A percentile compares a stretch with the other conserved stretches of the same genome.
Conservation (phyloP, 2,888 invertebrate genomes). For the Hyppa rectilinea region DNA sequence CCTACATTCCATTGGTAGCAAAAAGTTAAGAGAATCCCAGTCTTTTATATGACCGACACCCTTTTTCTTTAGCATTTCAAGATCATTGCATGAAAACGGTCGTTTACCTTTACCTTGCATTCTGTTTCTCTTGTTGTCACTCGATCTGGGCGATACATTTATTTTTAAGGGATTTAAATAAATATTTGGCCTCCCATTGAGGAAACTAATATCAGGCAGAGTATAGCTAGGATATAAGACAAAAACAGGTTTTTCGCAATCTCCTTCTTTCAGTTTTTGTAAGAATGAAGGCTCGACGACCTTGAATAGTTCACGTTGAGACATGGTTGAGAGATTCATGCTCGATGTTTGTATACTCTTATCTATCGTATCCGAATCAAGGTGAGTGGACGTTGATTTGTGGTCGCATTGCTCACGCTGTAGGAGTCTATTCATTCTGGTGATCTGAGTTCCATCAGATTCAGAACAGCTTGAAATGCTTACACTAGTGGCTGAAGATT, state of each 20-base stretch:
- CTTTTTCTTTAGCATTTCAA: slow-evolving; percentile 95
- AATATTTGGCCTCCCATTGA: slow-evolving; percentile 92
- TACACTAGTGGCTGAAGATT: slow-evolving; percentile 89
- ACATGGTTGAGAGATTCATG: slow-evolving; percentile 81
- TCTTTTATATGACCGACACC: slow-evolving; percentile 96
- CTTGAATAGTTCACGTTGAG: slow-evolving; percentile 89
- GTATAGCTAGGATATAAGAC: slow-evolving; percentile 98
- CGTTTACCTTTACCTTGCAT: slow-evolving; percentile 87
- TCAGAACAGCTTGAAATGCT: slow-evolving; percentile 90
- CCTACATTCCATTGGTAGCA: slow-evolving; percentile 96
- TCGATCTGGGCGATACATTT: slow-evolving; percentile 83
- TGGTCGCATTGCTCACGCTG: slow-evolving; percentile 84
- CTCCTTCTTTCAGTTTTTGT: slow-evolving; percentile 92
- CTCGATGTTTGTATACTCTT: slow-evolving; percentile 94
- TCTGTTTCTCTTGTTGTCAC: slow-evolving; percentile 83
- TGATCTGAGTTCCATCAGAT: slow-evolving; percentile 89
- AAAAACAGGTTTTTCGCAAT: slow-evolving; percentile 94
- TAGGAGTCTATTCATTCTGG: slow-evolving; percentile 84
- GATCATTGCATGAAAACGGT: slow-evolving; percentile 95
- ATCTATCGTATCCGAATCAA: slow-evolving; percentile 91
- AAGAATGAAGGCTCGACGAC: slow-evolving; percentile 93
- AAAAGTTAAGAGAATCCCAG: slow-evolving; percentile 97
- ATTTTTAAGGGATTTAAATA: slow-evolving; percentile 93
- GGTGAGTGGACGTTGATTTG: slow-evolving; percentile 89
- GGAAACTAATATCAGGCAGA: slow-evolving; percentile 96